These are phyloP conservation scores for Cirrhinus molitorella DNA, from an alignment of 2,797 vertebrate genomes.

Conservation along the genomic window DNA sequence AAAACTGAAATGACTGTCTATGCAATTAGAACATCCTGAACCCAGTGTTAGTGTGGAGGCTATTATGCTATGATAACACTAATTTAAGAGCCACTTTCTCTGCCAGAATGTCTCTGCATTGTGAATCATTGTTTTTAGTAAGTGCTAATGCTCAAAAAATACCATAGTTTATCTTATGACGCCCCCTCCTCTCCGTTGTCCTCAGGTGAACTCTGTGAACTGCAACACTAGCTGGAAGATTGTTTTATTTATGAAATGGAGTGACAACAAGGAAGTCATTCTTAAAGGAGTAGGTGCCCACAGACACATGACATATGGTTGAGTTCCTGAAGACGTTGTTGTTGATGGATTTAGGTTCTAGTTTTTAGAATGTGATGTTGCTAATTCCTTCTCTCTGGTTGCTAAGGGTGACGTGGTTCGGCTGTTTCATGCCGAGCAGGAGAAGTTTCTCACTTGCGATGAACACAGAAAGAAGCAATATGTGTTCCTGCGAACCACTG, in stretches of 20 bases:
- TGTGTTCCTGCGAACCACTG: slow-evolving; percentile 94
- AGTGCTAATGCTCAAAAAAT: background rate
- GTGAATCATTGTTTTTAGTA: background rate
- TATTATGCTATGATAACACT: background rate
- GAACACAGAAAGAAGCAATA: slow-evolving; percentile 96
- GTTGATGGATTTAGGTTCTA: background rate
- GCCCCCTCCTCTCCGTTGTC: slow-evolving; percentile 27
- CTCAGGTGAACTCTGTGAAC: slow-evolving; percentile 96
- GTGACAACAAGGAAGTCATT: slow-evolving; percentile 94
- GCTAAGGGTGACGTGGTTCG: slow-evolving; percentile 93
- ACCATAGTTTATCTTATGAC: background rate
- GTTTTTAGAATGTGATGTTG: background rate
- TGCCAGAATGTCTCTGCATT: background rate
- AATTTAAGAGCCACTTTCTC: background rate
- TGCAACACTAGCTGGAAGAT: slow-evolving; percentile 99
- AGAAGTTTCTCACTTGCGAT: slow-evolving; percentile 97
- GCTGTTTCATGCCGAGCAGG: slow-evolving; percentile 95
- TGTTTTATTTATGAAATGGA: slow-evolving; percentile 98
- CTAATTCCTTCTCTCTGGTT: background rate
- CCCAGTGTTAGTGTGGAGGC: background rate
- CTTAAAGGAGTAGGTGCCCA: slow-evolving; percentile 87
- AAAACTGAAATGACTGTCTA: background rate
- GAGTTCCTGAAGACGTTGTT: background rate
- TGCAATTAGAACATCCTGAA: background rate
- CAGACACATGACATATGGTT: background rate